Evolutionary conservation across 2,113 vertebrate genomes (phyloP).

Genomic region (Stictonetta naevosa): DNA sequence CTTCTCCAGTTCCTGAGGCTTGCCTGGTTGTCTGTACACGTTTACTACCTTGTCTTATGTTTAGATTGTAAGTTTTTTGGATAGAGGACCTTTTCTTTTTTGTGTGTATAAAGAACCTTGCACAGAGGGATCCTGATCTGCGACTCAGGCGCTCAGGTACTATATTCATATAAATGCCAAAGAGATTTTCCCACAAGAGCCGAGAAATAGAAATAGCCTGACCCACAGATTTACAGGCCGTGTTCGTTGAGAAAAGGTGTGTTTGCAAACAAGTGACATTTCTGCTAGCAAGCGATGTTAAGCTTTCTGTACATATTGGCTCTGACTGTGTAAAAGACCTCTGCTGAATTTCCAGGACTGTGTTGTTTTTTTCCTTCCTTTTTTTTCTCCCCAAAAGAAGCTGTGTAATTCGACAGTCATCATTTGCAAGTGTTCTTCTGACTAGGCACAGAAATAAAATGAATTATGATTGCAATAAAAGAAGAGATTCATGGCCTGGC

Average conservation of each 20-base stretch:
- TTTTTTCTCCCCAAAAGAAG: not conserved
- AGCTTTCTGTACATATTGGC: not conserved
- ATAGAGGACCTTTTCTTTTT: not conserved
- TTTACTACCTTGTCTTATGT: not conserved
- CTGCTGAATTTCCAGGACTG: not conserved
- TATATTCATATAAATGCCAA: not conserved
- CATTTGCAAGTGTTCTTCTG: not conserved
- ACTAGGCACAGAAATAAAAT: not conserved
- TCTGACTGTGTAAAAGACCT: not conserved
- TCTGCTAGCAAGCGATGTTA: not conserved
- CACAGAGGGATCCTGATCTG: not conserved
- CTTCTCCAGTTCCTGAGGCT: not conserved
- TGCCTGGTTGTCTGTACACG: not conserved
- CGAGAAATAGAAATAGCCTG: not conserved
- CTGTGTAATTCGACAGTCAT: not conserved
- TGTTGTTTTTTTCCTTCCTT: no score
- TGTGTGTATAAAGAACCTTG: not conserved
- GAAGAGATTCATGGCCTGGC: not conserved
- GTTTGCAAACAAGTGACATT: not conserved
- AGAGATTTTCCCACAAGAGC: not conserved
- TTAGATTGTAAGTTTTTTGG: not conserved
- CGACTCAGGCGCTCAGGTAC: not conserved
- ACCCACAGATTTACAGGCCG: not conserved
- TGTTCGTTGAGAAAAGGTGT: not conserved
- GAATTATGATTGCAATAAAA: not conserved